Base-by-base conservation (phyloP, 2,888 invertebrate genomes). In the Dicyrtomina minuta region DNA sequence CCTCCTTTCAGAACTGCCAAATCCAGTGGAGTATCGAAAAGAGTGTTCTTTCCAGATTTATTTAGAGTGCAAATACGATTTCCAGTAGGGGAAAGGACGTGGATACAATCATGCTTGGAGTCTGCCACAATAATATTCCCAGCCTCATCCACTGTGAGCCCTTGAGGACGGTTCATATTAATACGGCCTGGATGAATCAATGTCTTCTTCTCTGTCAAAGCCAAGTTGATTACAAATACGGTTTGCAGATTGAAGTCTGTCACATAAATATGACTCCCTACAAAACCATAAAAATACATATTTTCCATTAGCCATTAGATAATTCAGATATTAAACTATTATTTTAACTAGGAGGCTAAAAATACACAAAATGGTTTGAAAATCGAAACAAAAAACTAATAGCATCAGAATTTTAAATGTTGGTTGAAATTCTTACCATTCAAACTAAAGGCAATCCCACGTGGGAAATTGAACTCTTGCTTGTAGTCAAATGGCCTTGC, bases 371-470 rank as follows among this genome's bases (percentile, higher is more conserved):
- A n/a, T n/a, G n/a, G n/a, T n/a, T n/a, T n/a, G n/a, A n/a, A n/a
- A n/a, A n/a, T n/a, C n/a, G n/a, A n/a, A n/a, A n/a, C n/a, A n/a
- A n/a, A n/a, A n/a, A n/a, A n/a, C n/a, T n/a, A n/a, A n/a, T n/a
- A n/a, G n/a, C n/a, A n/a, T n/a, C n/a, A n/a, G n/a, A n/a, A n/a
- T n/a, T n/a, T n/a, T n/a, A n/a, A n/a, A n/a, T n/a, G 33, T 33
- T 33, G 20, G 20, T 22, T 22, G 20, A 20, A 17, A 51, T 51
- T 51, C 26, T 70, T 51, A 70, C 73, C 73, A 17, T 44, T 58
- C 2, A 15, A 6, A 51, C 62, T 70, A 51, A 74, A 76, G 24
- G 68, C 62, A 33, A 76, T 41, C 24, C 74, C 76, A 33, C 75
- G 66, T 0, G 75, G 76, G 49, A 55, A 68, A 39, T 66, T 46